A percentile compares a stretch with the other conserved stretches of the same genome.
These are phyloP conservation scores for Drosophila melanica DNA, from an alignment of 1,140 invertebrate species.

Conservation along the genomic window DNA sequence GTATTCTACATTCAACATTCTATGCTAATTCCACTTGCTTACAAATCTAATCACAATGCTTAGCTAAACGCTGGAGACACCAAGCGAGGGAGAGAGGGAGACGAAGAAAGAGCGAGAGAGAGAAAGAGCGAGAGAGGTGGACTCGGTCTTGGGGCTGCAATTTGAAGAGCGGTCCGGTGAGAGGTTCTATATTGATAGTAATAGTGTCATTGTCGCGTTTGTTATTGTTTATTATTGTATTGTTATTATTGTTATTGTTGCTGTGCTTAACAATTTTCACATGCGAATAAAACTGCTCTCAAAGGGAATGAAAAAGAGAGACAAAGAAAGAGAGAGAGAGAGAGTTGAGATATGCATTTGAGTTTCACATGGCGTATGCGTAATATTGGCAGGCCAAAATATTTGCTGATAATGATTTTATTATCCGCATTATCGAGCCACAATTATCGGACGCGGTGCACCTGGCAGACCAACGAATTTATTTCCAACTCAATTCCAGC, in stretches of 20 bases:
- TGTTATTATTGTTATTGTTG: conserved; percentile 41
- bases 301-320: conserved; percentile 12
- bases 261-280: neutral
- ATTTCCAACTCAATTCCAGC: conserved; percentile 26
- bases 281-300: neutral
- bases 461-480: conserved; percentile 20
- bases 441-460: conserved; percentile 43
- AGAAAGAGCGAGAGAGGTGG: neutral
- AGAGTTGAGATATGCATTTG: conserved; percentile 47
- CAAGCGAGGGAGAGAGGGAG: neutral
- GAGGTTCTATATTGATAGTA: conserved; percentile 52
- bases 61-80: neutral
- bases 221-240: conserved; percentile 59
- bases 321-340: conserved; percentile 20
- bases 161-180: neutral
- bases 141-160: conserved; percentile 1
- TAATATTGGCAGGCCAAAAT: conserved; percentile 14
- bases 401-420: conserved; percentile 18
- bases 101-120: no score
- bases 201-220: conserved; percentile 79
- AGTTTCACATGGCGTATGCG: conserved; percentile 23
- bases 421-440: conserved; percentile 59
- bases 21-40: conserved; percentile 63
- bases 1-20: conserved; percentile 27
- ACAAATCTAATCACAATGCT: conserved; percentile 70